Evolutionary conservation across 2,888 invertebrate genomes (phyloP).

Genomic region (Drosophila fungiperda): DNA sequence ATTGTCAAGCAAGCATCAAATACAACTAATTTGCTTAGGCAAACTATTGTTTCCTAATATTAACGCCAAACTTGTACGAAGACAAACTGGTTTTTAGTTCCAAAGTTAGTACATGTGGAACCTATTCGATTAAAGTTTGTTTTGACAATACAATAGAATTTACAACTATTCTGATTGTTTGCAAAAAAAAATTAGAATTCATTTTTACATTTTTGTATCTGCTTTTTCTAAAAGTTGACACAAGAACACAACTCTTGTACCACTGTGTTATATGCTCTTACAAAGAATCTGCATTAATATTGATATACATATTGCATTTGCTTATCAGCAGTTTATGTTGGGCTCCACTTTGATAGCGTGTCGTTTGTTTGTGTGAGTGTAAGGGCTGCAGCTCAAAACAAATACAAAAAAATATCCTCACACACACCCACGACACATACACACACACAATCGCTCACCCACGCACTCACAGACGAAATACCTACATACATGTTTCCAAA

Average conservation of each 20-base stretch:
- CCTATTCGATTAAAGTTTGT: not conserved
- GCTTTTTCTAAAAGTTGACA: not conserved
- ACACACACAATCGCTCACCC: constrained; percentile 28
- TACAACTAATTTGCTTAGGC: constrained; percentile 7
- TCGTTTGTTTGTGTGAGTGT: constrained; percentile 5
- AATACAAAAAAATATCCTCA: constrained; percentile 64
- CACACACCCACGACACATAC: constrained; percentile 50
- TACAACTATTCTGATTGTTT: not conserved
- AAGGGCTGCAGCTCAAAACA: constrained; percentile 67
- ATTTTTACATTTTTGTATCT: not conserved
- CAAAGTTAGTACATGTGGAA: not conserved
- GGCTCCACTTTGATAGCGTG: constrained; percentile 21
- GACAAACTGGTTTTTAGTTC: constrained; percentile 7
- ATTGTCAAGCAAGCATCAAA: constrained; percentile 3
- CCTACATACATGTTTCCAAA: constrained; percentile 35
- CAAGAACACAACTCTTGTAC: not conserved
- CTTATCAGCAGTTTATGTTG: constrained; percentile 50
- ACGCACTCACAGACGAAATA: constrained; percentile 21
- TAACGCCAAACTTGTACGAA: not conserved
- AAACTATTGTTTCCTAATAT: not conserved
- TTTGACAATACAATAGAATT: not conserved
- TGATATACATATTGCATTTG: constrained; percentile 7
- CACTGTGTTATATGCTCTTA: not conserved
- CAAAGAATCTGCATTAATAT: not conserved
- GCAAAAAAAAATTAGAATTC: not conserved